These are phyloP conservation scores for Scelioninae gen. 2 DNA, from an alignment of 2,888 invertebrate genomes.

Conservation along the genomic window DNA sequence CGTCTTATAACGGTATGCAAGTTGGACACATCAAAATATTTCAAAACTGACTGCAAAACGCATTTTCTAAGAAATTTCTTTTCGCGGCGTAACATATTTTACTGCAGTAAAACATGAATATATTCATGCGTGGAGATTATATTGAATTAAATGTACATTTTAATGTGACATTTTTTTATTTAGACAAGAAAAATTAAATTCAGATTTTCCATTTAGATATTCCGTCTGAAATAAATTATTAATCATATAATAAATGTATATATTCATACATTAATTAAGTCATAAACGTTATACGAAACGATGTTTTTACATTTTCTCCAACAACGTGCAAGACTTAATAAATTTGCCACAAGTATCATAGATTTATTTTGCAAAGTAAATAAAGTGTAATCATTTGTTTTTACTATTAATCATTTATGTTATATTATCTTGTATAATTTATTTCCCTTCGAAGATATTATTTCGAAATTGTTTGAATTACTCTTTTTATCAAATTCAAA, in stretches of 20 bases:
- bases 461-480: no score
- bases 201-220: conserved; percentile 43
- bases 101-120: conserved; percentile 31
- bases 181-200: conserved; percentile 40
- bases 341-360: no score
- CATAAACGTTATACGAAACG: no score
- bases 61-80: conserved; percentile 30
- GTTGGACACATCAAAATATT: conserved; percentile 18
- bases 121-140: conserved; percentile 40
- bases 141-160: conserved; percentile 45
- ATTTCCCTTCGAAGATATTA: no score
- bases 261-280: no score
- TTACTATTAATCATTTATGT: no score
- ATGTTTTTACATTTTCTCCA: no score
- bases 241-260: conserved; percentile 15
- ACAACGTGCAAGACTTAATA: no score
- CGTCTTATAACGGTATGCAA: conserved; percentile 1
- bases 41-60: conserved; percentile 25
- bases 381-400: no score
- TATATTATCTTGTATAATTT: no score
- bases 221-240: conserved; percentile 16
- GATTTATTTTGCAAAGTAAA: no score
- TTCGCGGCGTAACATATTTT: conserved; percentile 20
- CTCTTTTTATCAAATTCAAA: no score
- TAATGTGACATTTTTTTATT: conserved; percentile 33